A percentile compares a stretch with the other conserved stretches of the same genome.
These are phyloP conservation scores for Carollia perspicillata DNA, from an alignment of 2,113 vertebrate species.

Conservation along the genomic window DNA sequence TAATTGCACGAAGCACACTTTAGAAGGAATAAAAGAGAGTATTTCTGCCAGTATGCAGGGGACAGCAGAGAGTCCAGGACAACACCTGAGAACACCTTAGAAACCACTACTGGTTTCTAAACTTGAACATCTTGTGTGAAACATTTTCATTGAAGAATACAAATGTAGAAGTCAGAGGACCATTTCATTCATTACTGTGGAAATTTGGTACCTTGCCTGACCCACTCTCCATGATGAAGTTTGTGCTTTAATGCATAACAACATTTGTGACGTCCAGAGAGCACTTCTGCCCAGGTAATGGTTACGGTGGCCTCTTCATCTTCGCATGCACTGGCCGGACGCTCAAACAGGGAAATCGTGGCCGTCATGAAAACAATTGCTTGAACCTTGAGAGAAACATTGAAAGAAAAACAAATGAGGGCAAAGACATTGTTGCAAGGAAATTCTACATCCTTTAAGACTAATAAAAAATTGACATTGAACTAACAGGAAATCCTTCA, in stretches of 20 bases:
- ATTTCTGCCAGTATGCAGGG: neutral
- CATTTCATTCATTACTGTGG: neutral
- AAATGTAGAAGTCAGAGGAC: neutral
- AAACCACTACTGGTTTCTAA: slow-evolving; percentile 17
- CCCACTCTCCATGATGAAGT: slow-evolving; percentile 83
- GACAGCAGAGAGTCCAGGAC: neutral
- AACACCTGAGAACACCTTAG: slow-evolving; percentile 36
- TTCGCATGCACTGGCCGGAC: slow-evolving; percentile 57
- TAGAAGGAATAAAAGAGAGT: neutral
- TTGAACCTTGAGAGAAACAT: slow-evolving; percentile 76
- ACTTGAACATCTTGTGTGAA: slow-evolving; percentile 7
- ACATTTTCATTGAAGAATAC: slow-evolving; percentile 14
- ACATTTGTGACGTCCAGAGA: slow-evolving; percentile 82
- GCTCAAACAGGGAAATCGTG: slow-evolving; percentile 81
- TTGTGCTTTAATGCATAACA: slow-evolving; percentile 82
- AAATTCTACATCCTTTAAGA: neutral
- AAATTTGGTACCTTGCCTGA: slow-evolving; percentile 84
- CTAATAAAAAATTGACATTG: neutral
- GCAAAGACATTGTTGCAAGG: neutral
- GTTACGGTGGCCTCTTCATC: slow-evolving; percentile 74
- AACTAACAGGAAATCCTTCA: neutral
- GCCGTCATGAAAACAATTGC: slow-evolving; percentile 82
- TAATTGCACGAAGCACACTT: slow-evolving; percentile 22
- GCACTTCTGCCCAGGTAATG: slow-evolving; percentile 85
- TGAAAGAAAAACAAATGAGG: neutral